Base-by-base conservation (phyloP, 2,888 invertebrate genomes). In the Parnassius apollo region DNA sequence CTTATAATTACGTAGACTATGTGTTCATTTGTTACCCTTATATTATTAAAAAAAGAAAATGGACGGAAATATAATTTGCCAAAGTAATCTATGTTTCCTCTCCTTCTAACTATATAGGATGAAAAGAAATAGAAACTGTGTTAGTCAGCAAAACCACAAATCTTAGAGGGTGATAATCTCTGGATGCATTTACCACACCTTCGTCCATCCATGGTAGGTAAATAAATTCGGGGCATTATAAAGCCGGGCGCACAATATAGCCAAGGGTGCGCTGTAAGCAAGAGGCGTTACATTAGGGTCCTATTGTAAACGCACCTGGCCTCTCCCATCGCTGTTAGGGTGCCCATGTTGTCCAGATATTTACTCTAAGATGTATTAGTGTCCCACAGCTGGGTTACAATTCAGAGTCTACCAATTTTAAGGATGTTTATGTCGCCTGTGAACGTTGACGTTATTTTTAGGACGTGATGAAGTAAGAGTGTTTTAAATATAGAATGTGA, bases 301-400 rank as follows among this genome's bases (percentile, higher is more conserved):
- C 75, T 69, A 75, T 83, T 85, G 82, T 83, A 68, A 65, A 61
- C 69, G 67, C 85, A 85, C 85, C 85, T 85, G 85, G 81, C 76
- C 69, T 74, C 68, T 84, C 86, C 76, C 86, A 80, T 55, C 59
- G 42, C 57, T 55, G 4, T 59, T 74, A 70, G 75, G 71, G 71
- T 63, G 66, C 50, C 69, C 67, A 72, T 64, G 46, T 0, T 12
- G 7, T 42, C 11, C 10, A 13, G 42, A 22, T 42, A 42, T 25
- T 46, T 35, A 45, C 2, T 46, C 46, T 46, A 46, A 46, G 46
- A 46, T 11, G 46, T 46, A 46, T 46, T 46, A 46, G 12, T 46
- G 11, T 46, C 35, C 35, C 35, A 35, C 7, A 35, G 4, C 35
- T 2, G 35, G 35, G 4, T 35, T 35, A 35, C 35, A 35, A 7